These are phyloP conservation scores for Lipophrys pholis DNA, from an alignment of 2,113 vertebrate genomes.

Conservation along the genomic window DNA sequence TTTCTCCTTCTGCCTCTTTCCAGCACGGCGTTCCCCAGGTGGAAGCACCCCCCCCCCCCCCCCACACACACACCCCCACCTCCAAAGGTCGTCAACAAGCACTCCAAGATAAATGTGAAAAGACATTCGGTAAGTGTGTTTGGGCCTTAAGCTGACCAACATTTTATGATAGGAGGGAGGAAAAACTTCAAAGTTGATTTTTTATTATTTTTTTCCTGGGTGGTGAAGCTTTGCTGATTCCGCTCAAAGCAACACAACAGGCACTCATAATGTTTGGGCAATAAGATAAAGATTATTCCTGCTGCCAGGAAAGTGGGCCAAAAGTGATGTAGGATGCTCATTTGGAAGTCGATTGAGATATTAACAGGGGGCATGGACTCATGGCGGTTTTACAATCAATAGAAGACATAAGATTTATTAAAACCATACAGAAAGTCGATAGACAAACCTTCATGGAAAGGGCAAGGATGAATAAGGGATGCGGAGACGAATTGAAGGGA, in stretches of 20 bases:
- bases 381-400: constrained; percentile 46
- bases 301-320: constrained; percentile 15
- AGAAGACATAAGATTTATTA: constrained; percentile 47
- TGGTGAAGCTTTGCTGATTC: constrained; percentile 13
- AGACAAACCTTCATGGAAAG: constrained; percentile 54
- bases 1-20: neutral
- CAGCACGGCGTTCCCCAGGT: neutral
- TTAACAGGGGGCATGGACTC: constrained; percentile 39
- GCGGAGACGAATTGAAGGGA: constrained; percentile 19
- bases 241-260: neutral
- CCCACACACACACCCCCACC: constrained; percentile 10
- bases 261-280: neutral
- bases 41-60: constrained; percentile 1
- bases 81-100: constrained; percentile 12
- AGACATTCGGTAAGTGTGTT: constrained; percentile 5
- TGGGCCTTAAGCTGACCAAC: constrained; percentile 34
- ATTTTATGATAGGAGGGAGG: constrained; percentile 2
- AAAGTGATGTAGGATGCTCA: constrained; percentile 31
- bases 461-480: constrained; percentile 57
- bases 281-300: constrained; percentile 1
- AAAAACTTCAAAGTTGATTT: constrained; percentile 22
- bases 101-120: constrained; percentile 13
- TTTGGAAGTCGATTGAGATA: constrained; percentile 48
- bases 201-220: neutral
- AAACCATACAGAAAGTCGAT: constrained; percentile 52